phyloP scores from a whole-genome alignment of 2,797 vertebrate genomes.

The Protonibea diacanthus region DNA sequence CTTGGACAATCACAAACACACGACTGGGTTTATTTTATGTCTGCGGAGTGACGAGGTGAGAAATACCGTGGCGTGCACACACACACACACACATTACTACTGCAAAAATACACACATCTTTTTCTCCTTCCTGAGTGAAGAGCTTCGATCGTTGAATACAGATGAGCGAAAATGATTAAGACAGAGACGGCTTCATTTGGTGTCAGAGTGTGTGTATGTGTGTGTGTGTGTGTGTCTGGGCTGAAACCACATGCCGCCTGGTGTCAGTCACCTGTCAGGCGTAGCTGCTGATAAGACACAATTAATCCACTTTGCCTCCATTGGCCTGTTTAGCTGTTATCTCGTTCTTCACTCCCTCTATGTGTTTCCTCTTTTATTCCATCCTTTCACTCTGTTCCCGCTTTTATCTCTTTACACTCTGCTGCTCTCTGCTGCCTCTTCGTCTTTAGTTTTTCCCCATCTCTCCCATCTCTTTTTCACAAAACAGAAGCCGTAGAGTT shows the following conservation, averaged over 20 bases:
- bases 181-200: conserved; percentile 45
- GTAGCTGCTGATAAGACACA: conserved; percentile 61
- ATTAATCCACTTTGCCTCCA: conserved; percentile 57
- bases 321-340: conserved; percentile 43
- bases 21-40: conserved; percentile 32
- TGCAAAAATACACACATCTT: conserved; percentile 9
- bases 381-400: background rate
- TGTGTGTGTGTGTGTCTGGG: background rate
- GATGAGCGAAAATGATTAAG: conserved; percentile 51
- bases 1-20: conserved; percentile 37
- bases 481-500: conserved; percentile 16
- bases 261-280: conserved; percentile 66
- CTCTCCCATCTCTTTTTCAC: conserved; percentile 8
- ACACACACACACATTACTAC: background rate
- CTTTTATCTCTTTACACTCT: conserved; percentile 1
- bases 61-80: conserved; percentile 1
- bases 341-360: conserved; percentile 31
- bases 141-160: conserved; percentile 44
- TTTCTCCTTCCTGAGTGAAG: conserved; percentile 24
- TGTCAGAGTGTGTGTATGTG: conserved; percentile 17
- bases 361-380: conserved; percentile 29
- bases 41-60: conserved; percentile 38
- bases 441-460: background rate
- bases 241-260: conserved; percentile 46
- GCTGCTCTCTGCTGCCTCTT: background rate